Evolutionary conservation across 92 coral and sea anemone species (phyloP).

Genomic region (Parazoanthus darwini): DNA sequence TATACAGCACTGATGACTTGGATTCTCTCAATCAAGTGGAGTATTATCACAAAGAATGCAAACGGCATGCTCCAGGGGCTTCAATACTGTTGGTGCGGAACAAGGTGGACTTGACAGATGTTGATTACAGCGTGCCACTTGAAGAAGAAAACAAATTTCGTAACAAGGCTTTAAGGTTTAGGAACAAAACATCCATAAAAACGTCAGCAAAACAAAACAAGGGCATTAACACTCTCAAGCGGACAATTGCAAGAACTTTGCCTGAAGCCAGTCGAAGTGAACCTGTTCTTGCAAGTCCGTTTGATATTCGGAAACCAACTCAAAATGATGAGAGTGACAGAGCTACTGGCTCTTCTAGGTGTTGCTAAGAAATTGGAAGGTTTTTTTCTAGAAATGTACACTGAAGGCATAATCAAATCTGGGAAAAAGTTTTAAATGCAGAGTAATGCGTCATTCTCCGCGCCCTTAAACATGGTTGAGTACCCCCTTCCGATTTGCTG

Average conservation of each 20-base stretch:
- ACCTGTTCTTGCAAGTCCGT: not conserved
- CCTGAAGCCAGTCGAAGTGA: not conserved
- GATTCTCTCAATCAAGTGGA: conserved; percentile 28
- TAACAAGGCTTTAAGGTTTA: not conserved
- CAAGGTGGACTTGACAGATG: conserved; percentile 43
- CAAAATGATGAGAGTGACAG: too few species aligned
- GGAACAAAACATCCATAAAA: conserved; percentile 1
- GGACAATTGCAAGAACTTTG: conserved; percentile 37
- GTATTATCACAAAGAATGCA: not conserved
- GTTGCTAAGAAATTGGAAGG: too few species aligned
- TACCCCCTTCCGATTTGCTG: too few species aligned
- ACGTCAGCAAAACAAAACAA: conserved; percentile 38
- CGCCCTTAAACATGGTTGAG: too few species aligned
- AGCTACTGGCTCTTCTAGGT: too few species aligned
- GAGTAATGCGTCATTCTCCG: too few species aligned
- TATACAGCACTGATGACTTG: conserved; percentile 44
- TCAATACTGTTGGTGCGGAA: conserved; percentile 44
- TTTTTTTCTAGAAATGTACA: too few species aligned
- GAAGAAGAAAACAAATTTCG: conserved; percentile 37
- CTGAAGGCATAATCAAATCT: too few species aligned
- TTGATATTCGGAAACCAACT: too few species aligned
- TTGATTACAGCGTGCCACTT: conserved; percentile 10
- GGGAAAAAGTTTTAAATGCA: too few species aligned
- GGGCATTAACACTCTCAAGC: conserved; percentile 37
- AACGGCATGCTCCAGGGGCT: conserved; percentile 32